Base-by-base conservation (phyloP, 1,140 invertebrate genomes). In the Neodiprion virginianus region DNA sequence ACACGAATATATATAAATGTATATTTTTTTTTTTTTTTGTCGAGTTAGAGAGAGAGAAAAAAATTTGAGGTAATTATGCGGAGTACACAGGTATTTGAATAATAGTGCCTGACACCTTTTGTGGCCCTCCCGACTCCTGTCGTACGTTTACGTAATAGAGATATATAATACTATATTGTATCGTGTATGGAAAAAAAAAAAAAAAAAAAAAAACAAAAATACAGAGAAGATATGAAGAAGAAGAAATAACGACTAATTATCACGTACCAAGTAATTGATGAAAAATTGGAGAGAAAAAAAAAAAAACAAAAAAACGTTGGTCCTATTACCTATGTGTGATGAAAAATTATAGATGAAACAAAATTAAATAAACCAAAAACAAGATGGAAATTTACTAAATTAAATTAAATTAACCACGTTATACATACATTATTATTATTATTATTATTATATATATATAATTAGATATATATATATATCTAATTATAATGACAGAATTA, bases 51-150 rank as follows among this genome's bases (percentile, higher is more conserved):
- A 61, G 11, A 61, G 28, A 40, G 28, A 40, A 8, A 61, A 14
- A 79, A 81, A 81, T 76, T 80, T 75, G 78, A 71, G 79, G 78
- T 80, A 73, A 82, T 81, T 83, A 81, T 83, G 85, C 86, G 85
- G 83, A 87, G 79, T 85, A 87, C 84, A 84, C 86, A 83, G 84
- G 84, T 88, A 87, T 87, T 85, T 84, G 79, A 86, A 84, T 86
- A 85, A 88, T 88, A 87, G 87, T 88, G 87, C 87, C 87, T 88
- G 86, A 84, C 85, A 88, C 87, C 85, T 83, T 85, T 88, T 85
- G 87, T 88, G 87, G 87, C 86, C 86, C 87, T 86, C 82, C 80
- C 84, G 86, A 85, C 87, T 86, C 82, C 80, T 84, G 79, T 85
- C 81, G 79, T 85, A 78, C 77, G 77, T 75, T 75, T 50, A 66